A percentile compares a stretch with the other conserved stretches of the same genome.
phyloP scores from a whole-genome alignment of 2,113 vertebrate genomes.

The Rhizomys pruinosus region DNA sequence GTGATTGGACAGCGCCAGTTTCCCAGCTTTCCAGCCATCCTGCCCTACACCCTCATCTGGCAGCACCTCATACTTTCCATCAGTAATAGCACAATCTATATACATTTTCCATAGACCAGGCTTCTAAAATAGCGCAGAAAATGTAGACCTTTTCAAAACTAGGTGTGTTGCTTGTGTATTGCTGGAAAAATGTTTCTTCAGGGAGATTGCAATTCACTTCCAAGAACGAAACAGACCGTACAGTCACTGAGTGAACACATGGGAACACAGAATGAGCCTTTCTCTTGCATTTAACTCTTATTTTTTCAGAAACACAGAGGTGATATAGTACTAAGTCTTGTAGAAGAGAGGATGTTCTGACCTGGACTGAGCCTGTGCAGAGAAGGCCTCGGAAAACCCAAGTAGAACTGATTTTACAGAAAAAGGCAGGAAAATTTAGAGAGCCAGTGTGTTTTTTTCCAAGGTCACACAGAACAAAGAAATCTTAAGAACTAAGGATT shows the following conservation, averaged over 20 bases:
- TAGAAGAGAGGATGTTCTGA: rapidly evolving
- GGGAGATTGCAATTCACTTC: not conserved
- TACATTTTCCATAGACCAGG: not conserved
- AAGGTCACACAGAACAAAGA: not conserved
- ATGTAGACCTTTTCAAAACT: not conserved
- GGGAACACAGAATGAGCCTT: not conserved
- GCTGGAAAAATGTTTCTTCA: not conserved
- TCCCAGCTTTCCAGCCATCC: not conserved
- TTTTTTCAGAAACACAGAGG: not conserved
- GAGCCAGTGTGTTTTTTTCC: not conserved
- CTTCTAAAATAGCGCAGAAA: not conserved
- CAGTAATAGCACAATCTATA: not conserved
- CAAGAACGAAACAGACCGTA: not conserved
- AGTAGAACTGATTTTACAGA: not conserved
- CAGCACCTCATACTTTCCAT: not conserved
- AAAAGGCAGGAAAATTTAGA: not conserved
- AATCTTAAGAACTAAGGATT: not conserved
- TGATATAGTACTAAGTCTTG: not conserved
- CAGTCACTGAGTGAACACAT: not conserved
- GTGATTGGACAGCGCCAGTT: too few species aligned
- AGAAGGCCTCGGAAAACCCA: not conserved
- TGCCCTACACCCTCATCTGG: rapidly evolving
- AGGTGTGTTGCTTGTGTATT: not conserved
- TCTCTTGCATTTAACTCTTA: not conserved
- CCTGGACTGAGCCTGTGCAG: not conserved